Evolutionary conservation across 2,797 vertebrate species (phyloP), one percentile per base, ranked within the genome.

Genomic region (Megalops cyprinoides): DNA sequence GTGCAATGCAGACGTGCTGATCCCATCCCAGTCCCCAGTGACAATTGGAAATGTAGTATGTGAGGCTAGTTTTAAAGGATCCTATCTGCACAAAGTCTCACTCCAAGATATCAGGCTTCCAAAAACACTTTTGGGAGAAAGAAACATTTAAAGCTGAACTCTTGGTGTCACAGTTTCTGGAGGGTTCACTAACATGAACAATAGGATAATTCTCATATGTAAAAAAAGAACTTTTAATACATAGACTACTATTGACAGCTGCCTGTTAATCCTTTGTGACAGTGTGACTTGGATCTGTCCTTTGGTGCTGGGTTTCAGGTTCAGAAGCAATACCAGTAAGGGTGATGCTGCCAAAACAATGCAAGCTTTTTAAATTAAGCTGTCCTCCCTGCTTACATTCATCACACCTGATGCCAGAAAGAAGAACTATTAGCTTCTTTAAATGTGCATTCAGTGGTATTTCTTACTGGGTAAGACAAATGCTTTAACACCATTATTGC

Each of bases 321-420:
- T 67, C 34, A 31, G 62, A 15, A 67, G 20, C 67, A 1, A 23
- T 23, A n/a, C 23, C 9, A 39, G 9, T n/a, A 39, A 71, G 37
- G 67, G 39, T 9, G 37, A 31, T 4, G 39, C 37, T n/a, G 67
- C 8, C 39, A n/a, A 18, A 31, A 39, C 23, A n/a, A 44, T 20
- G 44, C 62, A 7, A 31, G 34, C 5, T 39, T 71, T 67, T 44
- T 71, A 71, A 71, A 71, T 71, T 71, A 71, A 71, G 67, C 67
- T 71, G 67, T 71, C 67, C 37, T 3, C 1, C 23, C 67, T 2
- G 18, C 71, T 71, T 71, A 71, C 10, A 7, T n/a, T 6, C 18
- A 39, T 39, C 67, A n/a, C 67, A 42, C 67, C 39, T 71, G 65
- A 69, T 34, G 18, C 15, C 15, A 20, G 9, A 14, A 7, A 67